Conservation (phyloP, 2,888 invertebrate species). For the Diploptera punctata region DNA sequence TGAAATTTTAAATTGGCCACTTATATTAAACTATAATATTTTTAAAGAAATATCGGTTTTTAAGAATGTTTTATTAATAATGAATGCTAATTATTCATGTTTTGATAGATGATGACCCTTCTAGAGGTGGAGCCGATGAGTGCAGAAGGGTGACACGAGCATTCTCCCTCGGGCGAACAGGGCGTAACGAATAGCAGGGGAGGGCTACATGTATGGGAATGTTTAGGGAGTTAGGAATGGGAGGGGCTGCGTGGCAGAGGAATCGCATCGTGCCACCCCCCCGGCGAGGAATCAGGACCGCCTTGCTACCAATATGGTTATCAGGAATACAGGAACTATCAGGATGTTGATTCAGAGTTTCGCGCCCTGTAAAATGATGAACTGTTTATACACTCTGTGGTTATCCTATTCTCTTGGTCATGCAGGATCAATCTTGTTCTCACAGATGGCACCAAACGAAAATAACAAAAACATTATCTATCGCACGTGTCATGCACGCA, state of each 20-base stretch:
- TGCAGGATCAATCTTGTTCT: background rate
- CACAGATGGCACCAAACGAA: conserved; percentile 13
- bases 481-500: too few species aligned
- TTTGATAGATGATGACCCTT: background rate
- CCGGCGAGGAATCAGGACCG: conserved; percentile 40
- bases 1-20: too few species aligned
- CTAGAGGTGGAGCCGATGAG: background rate
- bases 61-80: background rate
- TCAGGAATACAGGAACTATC: conserved; percentile 25
- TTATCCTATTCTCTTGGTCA: background rate
- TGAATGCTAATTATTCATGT: background rate
- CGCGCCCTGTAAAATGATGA: background rate
- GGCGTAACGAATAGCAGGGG: background rate
- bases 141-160: background rate
- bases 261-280: conserved; percentile 25
- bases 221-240: conserved; percentile 5
- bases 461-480: too few species aligned
- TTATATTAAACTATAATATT: background rate
- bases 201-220: conserved; percentile 10
- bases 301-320: conserved; percentile 37
- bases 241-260: conserved; percentile 25
- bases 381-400: background rate
- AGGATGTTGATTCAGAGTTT: conserved; percentile 8
- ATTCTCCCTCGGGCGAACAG: background rate
- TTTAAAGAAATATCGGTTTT: background rate